Percentiles rank a stretch among this genome's conserved stretches.
These are phyloP conservation scores for Bhutanitis thaidina DNA, from an alignment of 2,888 invertebrate genomes.

Conservation along the genomic window DNA sequence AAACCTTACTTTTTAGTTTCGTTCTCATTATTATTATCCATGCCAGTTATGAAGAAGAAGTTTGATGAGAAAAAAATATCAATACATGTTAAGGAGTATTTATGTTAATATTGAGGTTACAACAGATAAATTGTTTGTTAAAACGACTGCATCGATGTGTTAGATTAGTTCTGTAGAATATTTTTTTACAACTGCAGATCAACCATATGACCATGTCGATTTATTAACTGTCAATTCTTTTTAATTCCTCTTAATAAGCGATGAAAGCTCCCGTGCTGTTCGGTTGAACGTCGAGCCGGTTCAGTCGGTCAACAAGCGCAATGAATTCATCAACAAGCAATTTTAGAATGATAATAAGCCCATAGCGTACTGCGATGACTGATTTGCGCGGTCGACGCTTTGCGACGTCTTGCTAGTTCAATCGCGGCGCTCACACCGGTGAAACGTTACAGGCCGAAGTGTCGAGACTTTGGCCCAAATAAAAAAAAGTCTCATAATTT, in stretches of 20 bases:
- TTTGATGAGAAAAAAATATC: no score
- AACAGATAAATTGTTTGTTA: no score
- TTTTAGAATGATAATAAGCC: conserved; percentile 27
- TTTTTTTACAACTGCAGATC: not conserved
- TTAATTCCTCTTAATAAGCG: conserved; percentile 14
- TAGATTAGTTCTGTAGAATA: no score
- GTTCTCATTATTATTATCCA: no score
- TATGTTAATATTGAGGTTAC: no score
- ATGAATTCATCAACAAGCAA: conserved; percentile 31
- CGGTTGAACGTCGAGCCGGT: conserved; percentile 1
- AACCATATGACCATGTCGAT: not conserved
- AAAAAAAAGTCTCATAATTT: not conserved
- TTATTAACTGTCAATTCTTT: conserved; percentile 10
- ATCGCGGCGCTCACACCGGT: conserved; percentile 33
- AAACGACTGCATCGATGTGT: no score
- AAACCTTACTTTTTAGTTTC: no score
- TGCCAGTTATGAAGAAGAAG: no score
- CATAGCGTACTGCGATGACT: conserved; percentile 24
- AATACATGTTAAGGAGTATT: no score
- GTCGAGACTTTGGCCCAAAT: not conserved
- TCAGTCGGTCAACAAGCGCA: conserved; percentile 22
- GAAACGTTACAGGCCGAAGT: conserved; percentile 27
- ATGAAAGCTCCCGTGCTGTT: not conserved
- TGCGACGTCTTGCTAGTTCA: conserved; percentile 31
- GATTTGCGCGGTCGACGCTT: conserved; percentile 24